A percentile compares a stretch with the other conserved stretches of the same genome.
These are phyloP conservation scores for Eulithis prunata DNA, from an alignment of 2,888 invertebrate species.

Conservation along the genomic window DNA sequence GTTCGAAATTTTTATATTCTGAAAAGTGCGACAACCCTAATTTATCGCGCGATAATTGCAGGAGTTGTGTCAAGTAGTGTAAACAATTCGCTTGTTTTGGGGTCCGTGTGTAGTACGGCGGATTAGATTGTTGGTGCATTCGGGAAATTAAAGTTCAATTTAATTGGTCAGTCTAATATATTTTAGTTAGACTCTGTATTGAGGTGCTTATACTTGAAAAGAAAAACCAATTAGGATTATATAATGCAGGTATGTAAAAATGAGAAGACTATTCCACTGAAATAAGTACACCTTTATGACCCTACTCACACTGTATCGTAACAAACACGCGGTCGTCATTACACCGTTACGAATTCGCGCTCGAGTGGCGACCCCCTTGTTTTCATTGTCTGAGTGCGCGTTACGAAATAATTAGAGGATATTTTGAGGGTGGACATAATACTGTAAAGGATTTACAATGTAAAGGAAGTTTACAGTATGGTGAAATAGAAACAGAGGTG, in stretches of 20 bases:
- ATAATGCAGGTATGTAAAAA: too few species aligned
- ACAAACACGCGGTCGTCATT: conserved; percentile 3
- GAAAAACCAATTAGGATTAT: neutral
- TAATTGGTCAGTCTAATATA: neutral
- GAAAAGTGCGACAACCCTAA: conserved; percentile 26
- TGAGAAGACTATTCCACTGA: neutral
- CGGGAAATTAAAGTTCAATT: conserved; percentile 19
- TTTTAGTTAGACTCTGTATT: neutral
- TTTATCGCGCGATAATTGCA: conserved; percentile 49
- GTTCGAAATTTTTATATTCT: neutral
- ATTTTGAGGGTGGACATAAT: conserved; percentile 39
- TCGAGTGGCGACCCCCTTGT: conserved; percentile 50
- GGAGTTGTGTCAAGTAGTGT: conserved; percentile 58
- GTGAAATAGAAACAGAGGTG: neutral
- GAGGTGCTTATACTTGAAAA: neutral
- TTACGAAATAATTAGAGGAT: conserved; percentile 64
- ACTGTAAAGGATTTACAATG: neutral
- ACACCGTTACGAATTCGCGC: conserved; percentile 19
- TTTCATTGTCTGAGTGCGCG: conserved; percentile 57
- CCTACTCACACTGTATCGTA: neutral
- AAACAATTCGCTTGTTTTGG: conserved; percentile 49
- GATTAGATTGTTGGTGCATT: conserved; percentile 26
- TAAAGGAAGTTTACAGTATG: too few species aligned
- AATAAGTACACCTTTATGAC: neutral
- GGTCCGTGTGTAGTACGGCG: conserved; percentile 27